phyloP scores from a whole-genome alignment of 1,140 invertebrate species.

The Phymastichus coffea region DNA sequence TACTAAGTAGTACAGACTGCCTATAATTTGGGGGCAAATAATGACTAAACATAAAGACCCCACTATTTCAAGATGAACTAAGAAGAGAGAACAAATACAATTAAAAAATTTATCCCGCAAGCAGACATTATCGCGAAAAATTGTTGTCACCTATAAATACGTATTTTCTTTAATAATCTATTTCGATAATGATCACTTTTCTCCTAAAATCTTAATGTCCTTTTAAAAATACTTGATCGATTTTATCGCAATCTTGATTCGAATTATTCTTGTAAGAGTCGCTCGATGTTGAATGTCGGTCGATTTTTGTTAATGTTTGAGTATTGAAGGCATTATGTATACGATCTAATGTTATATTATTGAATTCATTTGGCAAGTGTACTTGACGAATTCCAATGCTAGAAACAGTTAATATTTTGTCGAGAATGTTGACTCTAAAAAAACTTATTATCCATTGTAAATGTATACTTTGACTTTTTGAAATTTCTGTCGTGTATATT shows the following conservation, averaged over 20 bases:
- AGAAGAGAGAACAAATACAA: slow-evolving; percentile 12
- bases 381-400: slow-evolving; percentile 27
- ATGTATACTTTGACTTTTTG: not conserved
- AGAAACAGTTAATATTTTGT: slow-evolving; percentile 6
- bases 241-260: slow-evolving; percentile 12
- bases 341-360: slow-evolving; percentile 17
- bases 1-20: slow-evolving; percentile 14
- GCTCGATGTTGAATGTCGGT: slow-evolving; percentile 9
- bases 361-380: slow-evolving; percentile 25
- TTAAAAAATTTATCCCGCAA: slow-evolving; percentile 12
- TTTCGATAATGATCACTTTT: slow-evolving; percentile 23
- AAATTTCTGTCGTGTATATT: not conserved
- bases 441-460: slow-evolving; percentile 9
- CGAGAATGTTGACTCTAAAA: slow-evolving; percentile 5
- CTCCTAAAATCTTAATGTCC: slow-evolving; percentile 21
- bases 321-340: slow-evolving; percentile 4
- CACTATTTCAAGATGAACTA: slow-evolving; percentile 17
- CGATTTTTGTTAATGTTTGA: slow-evolving; percentile 15
- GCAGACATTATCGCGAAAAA: slow-evolving; percentile 17
- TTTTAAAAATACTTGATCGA: slow-evolving; percentile 20
- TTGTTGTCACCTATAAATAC: slow-evolving; percentile 23
- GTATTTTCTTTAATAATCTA: slow-evolving; percentile 26
- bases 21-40: slow-evolving; percentile 18
- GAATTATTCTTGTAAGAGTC: slow-evolving; percentile 1
- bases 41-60: slow-evolving; percentile 17